These are phyloP conservation scores for Echinarachnius parma DNA, from an alignment of 53 echinoderm and acorn worm species.

Conservation along the genomic window DNA sequence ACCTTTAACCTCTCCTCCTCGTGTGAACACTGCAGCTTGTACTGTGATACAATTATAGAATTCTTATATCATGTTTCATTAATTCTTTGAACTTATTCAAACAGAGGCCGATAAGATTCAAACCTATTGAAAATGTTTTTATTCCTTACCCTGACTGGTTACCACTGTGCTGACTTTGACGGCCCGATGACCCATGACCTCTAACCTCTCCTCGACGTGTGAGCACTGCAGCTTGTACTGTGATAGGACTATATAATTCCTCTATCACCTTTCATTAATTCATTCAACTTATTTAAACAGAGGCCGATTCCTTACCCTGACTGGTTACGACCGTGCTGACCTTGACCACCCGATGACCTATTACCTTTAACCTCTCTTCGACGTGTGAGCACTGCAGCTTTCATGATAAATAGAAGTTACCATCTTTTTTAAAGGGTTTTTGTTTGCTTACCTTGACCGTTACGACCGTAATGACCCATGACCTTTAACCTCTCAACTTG, in stretches of 20 bases:
- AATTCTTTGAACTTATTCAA: too few relatives aligned
- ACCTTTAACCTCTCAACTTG: too few relatives aligned
- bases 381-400: conserved; percentile 84
- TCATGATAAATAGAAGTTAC: too few relatives aligned
- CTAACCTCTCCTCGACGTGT: conserved; percentile 67
- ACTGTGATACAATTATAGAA: too few relatives aligned
- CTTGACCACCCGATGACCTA: conserved; percentile 40
- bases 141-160: conserved; percentile 78
- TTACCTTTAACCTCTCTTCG: conserved; percentile 49
- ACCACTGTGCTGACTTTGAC: conserved; percentile 79
- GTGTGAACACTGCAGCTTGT: conserved; percentile 81
- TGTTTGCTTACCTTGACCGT: too few relatives aligned
- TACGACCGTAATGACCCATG: too few relatives aligned
- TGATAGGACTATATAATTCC: conserved; percentile 79
- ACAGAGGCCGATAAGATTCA: too few relatives aligned
- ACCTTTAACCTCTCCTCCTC: conserved; percentile 60
- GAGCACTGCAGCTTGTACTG: conserved; percentile 92
- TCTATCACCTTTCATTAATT: too few relatives aligned
- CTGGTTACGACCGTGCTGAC: conserved; percentile 85
- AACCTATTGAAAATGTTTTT: too few relatives aligned
- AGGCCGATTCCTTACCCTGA: conserved; percentile 78
- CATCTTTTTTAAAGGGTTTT: too few relatives aligned
- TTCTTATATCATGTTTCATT: too few relatives aligned
- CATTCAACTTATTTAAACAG: too few relatives aligned
- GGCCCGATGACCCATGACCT: conserved; percentile 16